phyloP scores from a whole-genome alignment of 2,113 vertebrate species.

The Campylomormyrus numenius region DNA sequence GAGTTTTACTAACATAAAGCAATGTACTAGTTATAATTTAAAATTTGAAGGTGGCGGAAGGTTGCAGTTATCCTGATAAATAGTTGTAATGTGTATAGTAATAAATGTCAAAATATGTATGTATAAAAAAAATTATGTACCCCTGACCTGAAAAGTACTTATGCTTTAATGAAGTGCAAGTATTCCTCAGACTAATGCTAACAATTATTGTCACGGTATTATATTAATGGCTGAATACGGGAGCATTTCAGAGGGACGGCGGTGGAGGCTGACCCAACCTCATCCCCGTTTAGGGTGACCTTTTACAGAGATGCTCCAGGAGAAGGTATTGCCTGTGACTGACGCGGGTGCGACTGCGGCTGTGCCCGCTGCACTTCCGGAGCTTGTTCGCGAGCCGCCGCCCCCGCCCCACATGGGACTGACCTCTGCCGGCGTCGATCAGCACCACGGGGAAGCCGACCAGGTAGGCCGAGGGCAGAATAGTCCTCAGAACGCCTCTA shows the following conservation, averaged over 20 bases:
- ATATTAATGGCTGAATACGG: not conserved
- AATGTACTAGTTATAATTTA: not conserved
- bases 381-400: constrained; percentile 64
- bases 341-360: constrained; percentile 75
- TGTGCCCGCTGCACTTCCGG: constrained; percentile 61
- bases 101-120: not conserved
- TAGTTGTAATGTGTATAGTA: not conserved
- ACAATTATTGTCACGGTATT: not conserved
- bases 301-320: constrained; percentile 84
- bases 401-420: constrained; percentile 52
- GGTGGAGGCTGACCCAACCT: not conserved
- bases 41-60: not conserved
- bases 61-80: not conserved
- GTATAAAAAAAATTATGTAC: not conserved
- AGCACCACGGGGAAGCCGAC: constrained; percentile 71
- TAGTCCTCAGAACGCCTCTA: not conserved
- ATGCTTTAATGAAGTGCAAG: not conserved
- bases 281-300: not conserved
- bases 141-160: not conserved
- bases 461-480: constrained; percentile 67
- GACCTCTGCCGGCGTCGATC: constrained; percentile 65
- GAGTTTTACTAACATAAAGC: not conserved
- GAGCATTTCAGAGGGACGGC: not conserved
- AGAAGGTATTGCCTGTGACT: constrained; percentile 81
- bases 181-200: not conserved